phyloP scores from a whole-genome alignment of 2,113 vertebrate species.

The Indicator maculatus region DNA sequence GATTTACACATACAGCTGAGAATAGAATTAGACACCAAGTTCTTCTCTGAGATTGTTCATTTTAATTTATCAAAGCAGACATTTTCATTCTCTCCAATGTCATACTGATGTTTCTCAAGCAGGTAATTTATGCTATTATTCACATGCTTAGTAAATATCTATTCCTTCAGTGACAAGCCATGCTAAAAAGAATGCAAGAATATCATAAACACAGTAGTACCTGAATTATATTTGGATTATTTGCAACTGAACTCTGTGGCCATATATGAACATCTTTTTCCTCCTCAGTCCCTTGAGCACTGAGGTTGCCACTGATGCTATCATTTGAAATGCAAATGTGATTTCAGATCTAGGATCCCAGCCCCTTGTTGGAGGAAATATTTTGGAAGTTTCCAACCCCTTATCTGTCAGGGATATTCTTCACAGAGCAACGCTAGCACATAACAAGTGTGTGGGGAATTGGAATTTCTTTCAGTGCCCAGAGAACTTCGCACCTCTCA shows the following conservation, averaged over 20 bases:
- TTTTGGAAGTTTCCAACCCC: neutral
- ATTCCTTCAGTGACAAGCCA: neutral
- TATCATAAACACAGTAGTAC: neutral
- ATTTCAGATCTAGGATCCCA: neutral
- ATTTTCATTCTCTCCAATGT: neutral
- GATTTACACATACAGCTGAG: neutral
- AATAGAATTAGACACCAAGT: neutral
- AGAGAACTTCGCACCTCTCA: neutral
- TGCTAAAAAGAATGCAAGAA: neutral
- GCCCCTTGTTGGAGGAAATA: neutral
- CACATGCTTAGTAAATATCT: neutral
- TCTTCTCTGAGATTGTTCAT: neutral
- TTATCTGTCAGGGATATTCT: neutral
- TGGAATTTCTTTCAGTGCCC: neutral
- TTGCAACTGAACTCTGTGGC: neutral
- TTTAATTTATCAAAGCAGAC: constrained; percentile 16
- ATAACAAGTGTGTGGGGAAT: neutral
- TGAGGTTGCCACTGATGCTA: neutral
- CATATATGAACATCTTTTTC: neutral
- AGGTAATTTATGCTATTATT: constrained; percentile 29
- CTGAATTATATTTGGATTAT: neutral
- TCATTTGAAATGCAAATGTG: neutral
- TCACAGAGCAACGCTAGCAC: neutral
- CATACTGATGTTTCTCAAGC: neutral
- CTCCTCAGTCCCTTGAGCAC: neutral